Base-by-base conservation (phyloP, 1,140 invertebrate species). In the Drosophila nigromelanica region DNA sequence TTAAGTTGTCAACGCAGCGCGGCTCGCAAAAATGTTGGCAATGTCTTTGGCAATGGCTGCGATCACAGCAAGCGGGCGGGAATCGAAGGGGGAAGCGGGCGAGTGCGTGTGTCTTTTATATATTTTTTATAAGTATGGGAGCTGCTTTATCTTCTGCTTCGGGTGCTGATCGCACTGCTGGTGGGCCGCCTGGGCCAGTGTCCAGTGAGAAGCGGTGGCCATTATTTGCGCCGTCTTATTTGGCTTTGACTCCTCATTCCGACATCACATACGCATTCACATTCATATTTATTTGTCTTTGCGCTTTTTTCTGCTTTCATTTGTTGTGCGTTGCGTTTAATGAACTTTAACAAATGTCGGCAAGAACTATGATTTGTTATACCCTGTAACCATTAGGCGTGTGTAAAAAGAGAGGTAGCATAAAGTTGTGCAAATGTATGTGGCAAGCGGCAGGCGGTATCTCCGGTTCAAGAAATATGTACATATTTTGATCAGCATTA, bases 1-100 rank as follows among this genome's bases (percentile, higher is more conserved):
- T 89, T 89, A 83, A 89, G 83, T 89, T 89, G 83, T 89, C 83
- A 89, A 83, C 82, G 66, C 56, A 61, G 42, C 63, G 62, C 24
- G 14, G 64, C 35, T 63, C 66, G 78, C 72, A 87, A 89, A 87
- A 82, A 87, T 87, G 83, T 73, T 82, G 75, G 67, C 78, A 82
- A 87, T 87, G 73, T 82, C 72, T 70, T 45, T 47, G 59, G 15
- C 14, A 64, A 47, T 33, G 42, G 40, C 63, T 33, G 55, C 24
- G 14, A 64, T n/a, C 27, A 18, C 59, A 3, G 24, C 14, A 8
- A 15, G 12, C 47, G 33, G 7, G 43, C 5, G 5, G 14, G 43
- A 15, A 27, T 27, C 3, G 24, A 27, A 27, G 40, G 21, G 27
- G 11, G 14, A 12, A 39, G 30, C 15, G 30, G 42, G 14, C 6